Percentiles rank a stretch among this genome's conserved stretches.
Conservation (phyloP, 1,140 invertebrate genomes). For the Philaenus spumarius region DNA sequence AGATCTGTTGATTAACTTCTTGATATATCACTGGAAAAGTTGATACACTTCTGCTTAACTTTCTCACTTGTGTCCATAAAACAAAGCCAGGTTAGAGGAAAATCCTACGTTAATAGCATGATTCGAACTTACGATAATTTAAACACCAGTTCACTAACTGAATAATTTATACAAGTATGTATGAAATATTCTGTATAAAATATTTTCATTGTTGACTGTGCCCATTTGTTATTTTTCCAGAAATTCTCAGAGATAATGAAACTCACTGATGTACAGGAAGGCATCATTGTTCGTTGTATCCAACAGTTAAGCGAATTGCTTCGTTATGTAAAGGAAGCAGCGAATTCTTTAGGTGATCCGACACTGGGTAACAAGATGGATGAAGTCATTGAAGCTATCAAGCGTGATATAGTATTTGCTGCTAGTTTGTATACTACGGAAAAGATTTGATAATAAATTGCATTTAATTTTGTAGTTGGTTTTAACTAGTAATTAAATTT, state of each 20-base stretch:
- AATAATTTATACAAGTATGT: neutral
- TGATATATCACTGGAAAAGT: too few species aligned
- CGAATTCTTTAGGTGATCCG: constrained; percentile 87
- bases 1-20: too few species aligned
- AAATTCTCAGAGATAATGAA: constrained; percentile 90
- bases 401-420: constrained; percentile 97
- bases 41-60: too few species aligned
- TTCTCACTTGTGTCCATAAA: too few species aligned
- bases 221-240: constrained; percentile 47
- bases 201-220: neutral
- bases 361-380: constrained; percentile 91
- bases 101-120: too few species aligned
- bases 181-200: neutral
- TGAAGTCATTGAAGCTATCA: constrained; percentile 86
- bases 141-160: neutral
- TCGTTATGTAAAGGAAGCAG: constrained; percentile 87
- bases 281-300: constrained; percentile 95
- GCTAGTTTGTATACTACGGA: constrained; percentile 83
- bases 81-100: too few species aligned
- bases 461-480: too few species aligned
- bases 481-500: too few species aligned
- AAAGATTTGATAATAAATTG: neutral
- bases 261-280: constrained; percentile 89
- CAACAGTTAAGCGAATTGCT: constrained; percentile 92
- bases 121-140: too few species aligned